Percentiles rank a stretch among this genome's conserved stretches.
phyloP scores from a whole-genome alignment of 2,113 vertebrate genomes.

The Hippocampus guttulatus region DNA sequence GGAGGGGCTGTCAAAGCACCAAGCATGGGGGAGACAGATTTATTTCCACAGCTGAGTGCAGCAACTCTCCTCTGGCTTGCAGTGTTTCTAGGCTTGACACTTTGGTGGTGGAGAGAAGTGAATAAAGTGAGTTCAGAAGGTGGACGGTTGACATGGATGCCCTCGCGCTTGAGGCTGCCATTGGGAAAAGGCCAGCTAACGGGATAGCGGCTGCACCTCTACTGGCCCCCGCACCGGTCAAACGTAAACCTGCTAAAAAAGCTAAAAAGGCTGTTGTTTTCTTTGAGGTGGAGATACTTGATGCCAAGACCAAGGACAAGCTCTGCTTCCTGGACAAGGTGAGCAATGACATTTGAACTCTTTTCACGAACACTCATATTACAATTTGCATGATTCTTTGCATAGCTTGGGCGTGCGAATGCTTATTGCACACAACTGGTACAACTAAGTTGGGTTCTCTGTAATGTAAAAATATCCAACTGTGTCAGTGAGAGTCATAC shows the following conservation, averaged over 20 bases:
- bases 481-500: constrained; percentile 16
- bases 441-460: not conserved
- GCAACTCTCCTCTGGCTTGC: constrained; percentile 35
- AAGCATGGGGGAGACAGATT: constrained; percentile 47
- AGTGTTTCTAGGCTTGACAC: constrained; percentile 25
- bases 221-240: constrained; percentile 12
- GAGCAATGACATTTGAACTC: constrained; percentile 26
- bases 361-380: not conserved
- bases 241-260: constrained; percentile 78
- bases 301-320: constrained; percentile 89
- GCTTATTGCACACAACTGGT: not conserved
- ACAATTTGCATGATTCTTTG: not conserved
- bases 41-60: constrained; percentile 71
- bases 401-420: not conserved
- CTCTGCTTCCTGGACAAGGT: constrained; percentile 97
- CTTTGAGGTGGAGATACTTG: constrained; percentile 98
- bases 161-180: constrained; percentile 72
- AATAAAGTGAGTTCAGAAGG: constrained; percentile 36
- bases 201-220: constrained; percentile 7
- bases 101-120: constrained; percentile 25
- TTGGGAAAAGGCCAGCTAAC: constrained; percentile 52
- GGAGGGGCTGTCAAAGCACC: constrained; percentile 27
- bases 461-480: constrained; percentile 3
- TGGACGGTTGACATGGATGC: constrained; percentile 71
- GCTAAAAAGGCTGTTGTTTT: constrained; percentile 88